Conservation (phyloP, 2,797 vertebrate genomes). For the Hozukius guyotensis region DNA sequence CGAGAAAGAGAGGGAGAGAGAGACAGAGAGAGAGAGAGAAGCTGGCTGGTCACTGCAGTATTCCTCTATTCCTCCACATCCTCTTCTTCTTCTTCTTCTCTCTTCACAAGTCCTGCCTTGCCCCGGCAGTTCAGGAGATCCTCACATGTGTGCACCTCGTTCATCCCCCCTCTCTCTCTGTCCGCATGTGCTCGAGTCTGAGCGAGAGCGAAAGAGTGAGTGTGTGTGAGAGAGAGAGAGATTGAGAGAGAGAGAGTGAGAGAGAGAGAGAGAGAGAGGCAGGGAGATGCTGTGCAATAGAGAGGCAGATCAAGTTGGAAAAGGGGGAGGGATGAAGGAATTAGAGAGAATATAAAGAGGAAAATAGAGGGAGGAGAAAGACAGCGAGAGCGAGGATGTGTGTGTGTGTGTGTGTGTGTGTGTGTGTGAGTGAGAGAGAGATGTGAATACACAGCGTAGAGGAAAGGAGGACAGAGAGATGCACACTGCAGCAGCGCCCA, state of each 20-base stretch:
- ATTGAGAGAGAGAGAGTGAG: conserved; percentile 9
- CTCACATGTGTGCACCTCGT: conserved; percentile 74
- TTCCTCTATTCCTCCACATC: conserved; percentile 68
- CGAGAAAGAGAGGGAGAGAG: conserved; percentile 12
- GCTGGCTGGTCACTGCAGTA: conserved; percentile 68
- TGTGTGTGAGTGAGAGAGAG: not conserved
- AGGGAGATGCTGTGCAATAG: conserved; percentile 61
- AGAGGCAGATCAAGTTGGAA: conserved; percentile 68
- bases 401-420: not conserved
- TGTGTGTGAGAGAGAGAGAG: conserved; percentile 18
- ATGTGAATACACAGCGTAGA: conserved; percentile 39
- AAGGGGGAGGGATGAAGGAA: conserved; percentile 76
- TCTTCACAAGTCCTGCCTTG: conserved; percentile 68
- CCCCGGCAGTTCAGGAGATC: conserved; percentile 73
- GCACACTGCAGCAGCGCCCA: conserved; percentile 75
- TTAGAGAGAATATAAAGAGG: conserved; percentile 72
- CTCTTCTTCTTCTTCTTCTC: conserved; percentile 45
- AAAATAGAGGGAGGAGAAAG: conserved; percentile 61
- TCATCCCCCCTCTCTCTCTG: conserved; percentile 69
- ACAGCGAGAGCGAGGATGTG: not conserved
- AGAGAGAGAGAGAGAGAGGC: not conserved
- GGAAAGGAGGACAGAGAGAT: conserved; percentile 67
- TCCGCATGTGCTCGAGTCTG: conserved; percentile 64
- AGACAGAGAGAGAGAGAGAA: conserved; percentile 49
- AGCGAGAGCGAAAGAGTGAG: conserved; percentile 51